Percentiles rank a stretch among this genome's conserved stretches.
These are phyloP conservation scores for Hypocryptadius cinnamomeus DNA, from an alignment of 2,113 vertebrate species.

Conservation along the genomic window DNA sequence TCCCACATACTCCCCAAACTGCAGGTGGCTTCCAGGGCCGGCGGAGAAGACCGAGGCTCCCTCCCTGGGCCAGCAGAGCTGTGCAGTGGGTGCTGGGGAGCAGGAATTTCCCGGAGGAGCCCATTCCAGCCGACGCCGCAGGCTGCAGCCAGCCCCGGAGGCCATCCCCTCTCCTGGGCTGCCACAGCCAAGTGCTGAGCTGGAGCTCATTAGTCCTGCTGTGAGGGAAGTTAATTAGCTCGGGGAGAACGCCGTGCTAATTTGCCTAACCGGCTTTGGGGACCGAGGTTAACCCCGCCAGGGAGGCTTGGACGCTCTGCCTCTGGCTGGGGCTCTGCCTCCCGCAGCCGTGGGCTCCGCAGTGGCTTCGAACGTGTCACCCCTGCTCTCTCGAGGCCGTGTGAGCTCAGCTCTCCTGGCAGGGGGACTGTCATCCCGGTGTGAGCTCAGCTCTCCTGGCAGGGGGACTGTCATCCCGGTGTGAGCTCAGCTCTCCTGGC, in stretches of 20 bases:
- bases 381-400: not conserved
- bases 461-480: not conserved
- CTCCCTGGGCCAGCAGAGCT: fast-evolving
- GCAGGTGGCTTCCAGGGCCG: not conserved
- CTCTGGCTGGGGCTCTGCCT: not conserved
- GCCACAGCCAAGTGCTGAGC: not conserved
- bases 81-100: fast-evolving
- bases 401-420: not conserved
- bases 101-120: fast-evolving
- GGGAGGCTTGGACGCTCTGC: not conserved
- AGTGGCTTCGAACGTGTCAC: not conserved
- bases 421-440: not conserved
- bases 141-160: not conserved
- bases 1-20: not conserved
- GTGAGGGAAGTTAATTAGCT: constrained; percentile 54
- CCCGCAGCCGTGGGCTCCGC: not conserved
- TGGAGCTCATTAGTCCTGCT: constrained; percentile 47
- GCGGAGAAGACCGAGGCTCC: too few relatives aligned
- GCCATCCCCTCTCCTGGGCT: not conserved
- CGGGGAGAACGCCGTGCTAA: not conserved
- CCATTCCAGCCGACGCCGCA: fast-evolving
- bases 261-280: constrained; percentile 52
- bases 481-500: not conserved
- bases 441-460: not conserved
- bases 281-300: not conserved